Evolutionary conservation across 2,113 vertebrate genomes (phyloP).

Genomic region (Tauraco erythrolophus): DNA sequence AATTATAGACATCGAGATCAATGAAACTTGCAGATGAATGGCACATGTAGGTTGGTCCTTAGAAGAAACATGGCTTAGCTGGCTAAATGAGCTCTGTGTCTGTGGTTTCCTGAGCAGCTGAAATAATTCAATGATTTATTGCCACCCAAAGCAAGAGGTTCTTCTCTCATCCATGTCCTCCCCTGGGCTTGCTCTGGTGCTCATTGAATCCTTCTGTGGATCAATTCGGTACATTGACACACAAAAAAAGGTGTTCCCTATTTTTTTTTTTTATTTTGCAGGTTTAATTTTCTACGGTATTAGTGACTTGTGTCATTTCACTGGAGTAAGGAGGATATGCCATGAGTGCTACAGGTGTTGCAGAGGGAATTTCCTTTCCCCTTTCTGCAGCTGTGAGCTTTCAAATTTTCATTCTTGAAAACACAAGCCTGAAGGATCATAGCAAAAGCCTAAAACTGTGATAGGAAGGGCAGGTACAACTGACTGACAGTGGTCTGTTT

Average conservation of each 20-base stretch:
- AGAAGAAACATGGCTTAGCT: not conserved
- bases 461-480: not conserved
- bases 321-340: not conserved
- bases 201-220: not conserved
- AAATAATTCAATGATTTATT: not conserved
- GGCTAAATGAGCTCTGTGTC: not conserved
- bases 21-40: not conserved
- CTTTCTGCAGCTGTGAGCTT: not conserved
- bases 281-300: not conserved
- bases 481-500: not conserved
- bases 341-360: no score
- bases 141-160: not conserved
- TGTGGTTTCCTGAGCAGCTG: not conserved
- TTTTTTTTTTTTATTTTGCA: not conserved
- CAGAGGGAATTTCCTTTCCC: not conserved
- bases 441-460: not conserved
- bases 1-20: not conserved
- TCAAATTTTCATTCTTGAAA: not conserved
- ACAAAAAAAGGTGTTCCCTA: not conserved
- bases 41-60: not conserved
- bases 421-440: not conserved
- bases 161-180: not conserved
- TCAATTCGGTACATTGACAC: not conserved
- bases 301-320: rapidly evolving
- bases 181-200: not conserved